Conservation (phyloP, 2,888 invertebrate species). For the Agriopis leucophaearia region DNA sequence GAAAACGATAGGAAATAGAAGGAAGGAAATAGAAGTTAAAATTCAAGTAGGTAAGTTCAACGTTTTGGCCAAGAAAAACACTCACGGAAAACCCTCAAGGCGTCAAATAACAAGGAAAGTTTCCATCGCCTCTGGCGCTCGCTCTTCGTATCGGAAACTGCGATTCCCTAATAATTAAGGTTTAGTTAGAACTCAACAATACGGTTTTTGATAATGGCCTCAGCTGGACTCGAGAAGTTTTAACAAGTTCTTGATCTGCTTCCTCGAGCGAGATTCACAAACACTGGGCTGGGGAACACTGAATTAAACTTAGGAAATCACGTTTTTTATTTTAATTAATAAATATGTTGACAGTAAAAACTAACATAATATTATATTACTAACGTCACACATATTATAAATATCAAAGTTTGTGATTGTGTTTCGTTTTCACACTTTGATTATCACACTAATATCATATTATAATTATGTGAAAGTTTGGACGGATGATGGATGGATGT, state of each 20-base stretch:
- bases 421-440: too few relatives aligned
- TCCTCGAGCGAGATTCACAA: slow-evolving; percentile 17
- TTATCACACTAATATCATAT: too few relatives aligned
- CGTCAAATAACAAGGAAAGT: slow-evolving; percentile 36
- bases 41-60: slow-evolving; percentile 5
- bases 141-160: slow-evolving; percentile 31
- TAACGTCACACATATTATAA: too few relatives aligned
- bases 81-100: slow-evolving; percentile 18
- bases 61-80: slow-evolving; percentile 23
- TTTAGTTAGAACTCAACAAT: slow-evolving; percentile 11
- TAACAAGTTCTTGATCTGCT: slow-evolving; percentile 27
- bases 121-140: slow-evolving; percentile 8
- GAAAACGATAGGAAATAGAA: neutral
- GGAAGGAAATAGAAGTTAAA: neutral
- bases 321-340: neutral
- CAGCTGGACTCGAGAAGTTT: slow-evolving; percentile 31
- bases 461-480: too few relatives aligned
- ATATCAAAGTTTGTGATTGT: too few relatives aligned
- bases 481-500: too few relatives aligned
- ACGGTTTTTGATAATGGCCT: slow-evolving; percentile 30
- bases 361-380: too few relatives aligned
- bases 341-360: too few relatives aligned
- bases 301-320: slow-evolving; percentile 1
- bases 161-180: slow-evolving; percentile 39
- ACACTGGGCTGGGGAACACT: slow-evolving; percentile 4